Evolutionary conservation across 35 echinoderm and acorn worm genomes (phyloP), one percentile per base, ranked within the genome.

Genomic region (Apostichopus japonicus): DNA sequence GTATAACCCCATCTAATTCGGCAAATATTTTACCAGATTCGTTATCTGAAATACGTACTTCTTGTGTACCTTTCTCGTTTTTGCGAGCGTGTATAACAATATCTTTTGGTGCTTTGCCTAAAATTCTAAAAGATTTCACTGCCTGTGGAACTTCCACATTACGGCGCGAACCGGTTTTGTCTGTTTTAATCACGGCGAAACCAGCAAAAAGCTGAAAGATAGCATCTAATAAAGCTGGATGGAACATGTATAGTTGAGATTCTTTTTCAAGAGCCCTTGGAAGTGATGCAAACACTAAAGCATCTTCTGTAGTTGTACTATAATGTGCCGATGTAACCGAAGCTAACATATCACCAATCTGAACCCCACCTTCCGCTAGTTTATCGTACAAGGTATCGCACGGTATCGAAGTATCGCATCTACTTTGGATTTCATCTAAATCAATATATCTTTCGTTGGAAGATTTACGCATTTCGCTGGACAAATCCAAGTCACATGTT

Each of bases 211-310:
- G 54, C 25, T 95, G 94, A 16, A 95, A 92, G 6, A 51, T 77
- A 4, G 25, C 63, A 84, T 95, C 94, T 13, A 95, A 82, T 14
- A 92, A 72, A 65, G 81, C 90, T 33, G 94, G 94, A 51, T 95
- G 94, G 15, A 95, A 80, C 7, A 70, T 80, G 56, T 81, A 94
- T 67, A 19, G 17, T 0, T 63, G 54, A 13, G 55, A 24, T 73
- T 92, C 91, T 7, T 53, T 81, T 81, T 53, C 23, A 15, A 92
- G 4, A 22, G 24, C 27, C 51, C 63, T 10, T 73, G 91, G 79
- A 17, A 92, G 24, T 1, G 9, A n/a, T 8, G 91, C 54, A 84
- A 83, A 83, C 15, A 90, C 15, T 6, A 94, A 23, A 22, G 53
- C 63, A 9, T 59, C 57, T 59, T 59, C 7, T 59, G 6, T 13